Percentiles rank a stretch among this genome's conserved stretches.
Conservation (phyloP, 1,140 invertebrate genomes). For the Limonius californicus region DNA sequence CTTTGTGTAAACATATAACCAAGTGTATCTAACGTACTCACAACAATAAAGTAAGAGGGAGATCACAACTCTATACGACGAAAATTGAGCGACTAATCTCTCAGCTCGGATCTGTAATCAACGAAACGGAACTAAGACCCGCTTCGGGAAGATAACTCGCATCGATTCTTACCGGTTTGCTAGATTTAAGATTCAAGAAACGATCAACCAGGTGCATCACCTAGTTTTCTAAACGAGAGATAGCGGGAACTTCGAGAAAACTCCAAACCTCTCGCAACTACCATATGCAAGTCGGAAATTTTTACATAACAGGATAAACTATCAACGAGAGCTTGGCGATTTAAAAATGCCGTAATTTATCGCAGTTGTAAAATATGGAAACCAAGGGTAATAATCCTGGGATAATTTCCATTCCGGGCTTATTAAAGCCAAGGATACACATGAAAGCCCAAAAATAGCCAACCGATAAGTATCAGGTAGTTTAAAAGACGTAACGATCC, state of each 20-base stretch:
- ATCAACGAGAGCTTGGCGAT: too few relatives aligned
- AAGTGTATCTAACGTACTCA: constrained; percentile 11
- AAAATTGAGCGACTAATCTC: constrained; percentile 32
- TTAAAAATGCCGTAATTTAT: too few relatives aligned
- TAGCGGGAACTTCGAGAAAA: not conserved
- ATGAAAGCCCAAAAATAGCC: too few relatives aligned
- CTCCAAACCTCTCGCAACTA: not conserved
- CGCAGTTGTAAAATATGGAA: too few relatives aligned
- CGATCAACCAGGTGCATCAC: not conserved
- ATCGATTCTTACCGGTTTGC: not conserved
- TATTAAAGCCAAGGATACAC: too few relatives aligned
- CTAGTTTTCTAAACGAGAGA: not conserved
- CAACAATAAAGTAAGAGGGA: not conserved
- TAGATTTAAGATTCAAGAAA: not conserved
- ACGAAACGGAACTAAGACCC: constrained; percentile 28
- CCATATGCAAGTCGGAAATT: not conserved
- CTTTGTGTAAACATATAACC: constrained; percentile 15
- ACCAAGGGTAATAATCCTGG: too few relatives aligned
- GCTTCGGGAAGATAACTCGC: not conserved
- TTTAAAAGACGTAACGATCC: too few relatives aligned
- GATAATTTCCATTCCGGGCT: too few relatives aligned
- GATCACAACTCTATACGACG: constrained; percentile 16
- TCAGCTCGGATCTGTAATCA: constrained; percentile 29
- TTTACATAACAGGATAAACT: not conserved
- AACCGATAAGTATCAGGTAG: too few relatives aligned